Evolutionary conservation across 2,113 vertebrate genomes (phyloP).

Genomic region (Psilopsiagon aurifrons): DNA sequence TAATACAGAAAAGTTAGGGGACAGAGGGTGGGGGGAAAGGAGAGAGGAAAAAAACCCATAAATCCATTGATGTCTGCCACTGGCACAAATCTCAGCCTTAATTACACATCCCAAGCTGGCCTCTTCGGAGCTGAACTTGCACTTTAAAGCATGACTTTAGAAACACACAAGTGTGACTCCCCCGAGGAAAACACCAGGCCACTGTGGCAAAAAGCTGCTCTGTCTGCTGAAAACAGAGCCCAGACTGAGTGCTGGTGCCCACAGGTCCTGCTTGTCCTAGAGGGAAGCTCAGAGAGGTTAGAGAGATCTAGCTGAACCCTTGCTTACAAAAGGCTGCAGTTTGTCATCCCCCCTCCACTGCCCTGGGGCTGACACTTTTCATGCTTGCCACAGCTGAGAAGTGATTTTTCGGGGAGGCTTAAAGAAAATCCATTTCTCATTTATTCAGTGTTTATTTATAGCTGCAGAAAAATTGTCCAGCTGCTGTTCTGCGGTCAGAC

Average conservation of each 20-base stretch:
- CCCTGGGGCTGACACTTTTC: neutral
- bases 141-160: neutral
- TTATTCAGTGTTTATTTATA: constrained; percentile 55
- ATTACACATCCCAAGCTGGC: neutral
- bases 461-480: constrained; percentile 32
- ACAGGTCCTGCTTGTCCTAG: neutral
- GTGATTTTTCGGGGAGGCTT: constrained; percentile 34
- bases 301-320: neutral
- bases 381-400: constrained; percentile 40
- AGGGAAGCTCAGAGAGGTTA: neutral
- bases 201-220: neutral
- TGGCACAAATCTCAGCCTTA: neutral
- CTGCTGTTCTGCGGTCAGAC: neutral
- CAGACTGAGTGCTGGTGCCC: neutral
- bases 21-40: accelerated
- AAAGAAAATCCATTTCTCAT: constrained; percentile 65
- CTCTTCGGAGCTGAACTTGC: neutral
- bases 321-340: neutral
- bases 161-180: neutral
- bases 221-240: neutral
- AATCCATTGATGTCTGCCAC: neutral
- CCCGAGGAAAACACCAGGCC: neutral
- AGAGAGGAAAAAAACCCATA: neutral
- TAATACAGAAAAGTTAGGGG: neutral
- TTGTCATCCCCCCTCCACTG: neutral